Evolutionary conservation across 2,888 invertebrate genomes (phyloP), one percentile per base, ranked within the genome.

Genomic region (Dyspetes luteomarginatus): DNA sequence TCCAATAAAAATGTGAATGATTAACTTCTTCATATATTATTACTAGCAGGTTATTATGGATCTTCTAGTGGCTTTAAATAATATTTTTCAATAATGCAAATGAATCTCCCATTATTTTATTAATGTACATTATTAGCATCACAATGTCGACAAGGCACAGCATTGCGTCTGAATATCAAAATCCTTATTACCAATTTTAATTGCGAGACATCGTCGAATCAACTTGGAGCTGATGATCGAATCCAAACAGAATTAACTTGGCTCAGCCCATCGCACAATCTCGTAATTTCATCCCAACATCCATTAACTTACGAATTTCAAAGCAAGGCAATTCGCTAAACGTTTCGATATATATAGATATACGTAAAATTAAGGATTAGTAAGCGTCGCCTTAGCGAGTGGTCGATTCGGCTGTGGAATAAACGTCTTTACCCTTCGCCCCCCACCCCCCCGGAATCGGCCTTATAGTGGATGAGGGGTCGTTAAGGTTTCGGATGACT

Each of bases 401-500:
- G 36, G 36, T 7, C 7, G 36, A 2, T 12, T 12, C 2, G 36
- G 36, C 67, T 45, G 60, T 15, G 26, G 62, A 73, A 78, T 73
- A 64, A 74, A 68, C 68, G 68, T 73, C 67, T 78, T 73, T n/a
- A n/a, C n/a, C n/a, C n/a, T 60, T 56, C 43, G 52, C 55, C 67
- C 48, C 50, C 50, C n/a, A n/a, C n/a, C n/a, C n/a, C n/a, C n/a
- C n/a, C n/a, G n/a, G n/a, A n/a, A 50, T 68, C 74, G 69, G 69
- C 78, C 68, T 74, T 48, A 55, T 74, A 48, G 78, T 50, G 56
- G 78, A 74, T 72, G 73, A 79, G 68, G 41, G 78, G 78, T 79
- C 78, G 69, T 79, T 79, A 79, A 79, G 64, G 74, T 74, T 74
- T 78, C 73, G 64, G 68, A 78, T 79, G 74, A 69, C 64, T 79